These are phyloP conservation scores for Leucania comma DNA, from an alignment of 2,888 invertebrate genomes.

Conservation along the genomic window DNA sequence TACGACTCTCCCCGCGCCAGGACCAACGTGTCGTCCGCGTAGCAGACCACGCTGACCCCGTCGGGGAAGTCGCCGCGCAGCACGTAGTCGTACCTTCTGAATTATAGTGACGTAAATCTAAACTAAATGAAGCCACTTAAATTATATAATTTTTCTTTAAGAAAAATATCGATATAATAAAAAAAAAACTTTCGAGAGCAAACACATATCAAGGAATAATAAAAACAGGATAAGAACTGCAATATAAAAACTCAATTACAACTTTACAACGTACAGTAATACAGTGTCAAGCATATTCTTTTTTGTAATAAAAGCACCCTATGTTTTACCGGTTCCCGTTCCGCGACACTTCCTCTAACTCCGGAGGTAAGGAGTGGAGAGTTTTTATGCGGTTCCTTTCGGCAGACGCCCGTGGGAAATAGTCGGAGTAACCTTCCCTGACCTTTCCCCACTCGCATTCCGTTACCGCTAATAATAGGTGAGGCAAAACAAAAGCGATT, in stretches of 20 bases:
- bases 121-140: too few species aligned
- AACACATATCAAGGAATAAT: background rate
- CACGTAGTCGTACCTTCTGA: too few species aligned
- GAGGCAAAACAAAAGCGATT: constrained; percentile 43
- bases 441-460: constrained; percentile 73
- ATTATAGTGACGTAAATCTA: too few species aligned
- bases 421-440: constrained; percentile 70
- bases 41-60: too few species aligned
- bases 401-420: constrained; percentile 76
- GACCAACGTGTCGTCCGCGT: too few species aligned
- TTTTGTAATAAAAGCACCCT: constrained; percentile 61
- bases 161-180: too few species aligned
- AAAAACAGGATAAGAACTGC: constrained; percentile 6
- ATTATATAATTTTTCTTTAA: too few species aligned
- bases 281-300: constrained; percentile 3
- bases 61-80: too few species aligned
- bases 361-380: constrained; percentile 34
- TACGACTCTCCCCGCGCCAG: too few species aligned
- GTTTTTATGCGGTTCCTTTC: constrained; percentile 79
- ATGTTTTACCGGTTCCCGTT: constrained; percentile 56
- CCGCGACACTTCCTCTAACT: constrained; percentile 67
- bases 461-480: constrained; percentile 59
- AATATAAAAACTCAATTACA: background rate
- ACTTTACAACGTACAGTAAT: too few species aligned
- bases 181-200: background rate